Base-by-base conservation (phyloP, 2,888 invertebrate species). In the Napeogenes inachia region DNA sequence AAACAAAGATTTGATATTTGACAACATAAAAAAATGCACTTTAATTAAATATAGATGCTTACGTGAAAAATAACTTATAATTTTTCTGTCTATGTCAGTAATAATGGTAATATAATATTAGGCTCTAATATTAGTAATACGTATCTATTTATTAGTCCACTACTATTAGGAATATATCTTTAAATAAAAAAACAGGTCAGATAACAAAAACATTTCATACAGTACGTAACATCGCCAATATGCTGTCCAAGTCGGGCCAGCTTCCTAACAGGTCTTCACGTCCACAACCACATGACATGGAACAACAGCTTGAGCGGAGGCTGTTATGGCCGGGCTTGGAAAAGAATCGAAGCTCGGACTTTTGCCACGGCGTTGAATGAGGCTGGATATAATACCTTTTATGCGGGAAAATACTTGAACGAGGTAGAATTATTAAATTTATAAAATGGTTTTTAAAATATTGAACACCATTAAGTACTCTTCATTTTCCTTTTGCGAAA, bases 321-420 rank as follows among this genome's bases (percentile, higher is more conserved):
- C 63, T 98, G 98, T 83, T 94, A 94, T 70, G 92, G 94, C 42
- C 57, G 67, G 0, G 60, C 80, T 6, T 98, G 97, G 97, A 76
- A 84, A 13, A 76, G 91, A 4, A 69, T 79, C 1, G 97, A 98
- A 79, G 82, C 83, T 0, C 80, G 87, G 0, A 93, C 95, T 1
- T 94, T 97, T 73, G 95, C 95, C 0, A 90, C 92, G 0, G 78
- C 93, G 50, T 82, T 98, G 45, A 92, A 95, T 60, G 77, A 88
- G 0, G 75, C 83, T 2, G 93, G 92, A 0, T 98, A 98, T 76
- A 92, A 85, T 4, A 98, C 97, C 0, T 97, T 98, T 79, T 98
- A 96, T 80, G 97, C 96, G 70, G 98, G 98, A 57, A 98, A 98
- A 91, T 98, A 98, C 87, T 89, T 98, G 68, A 98, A 98, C 86